Conservation (phyloP, 1,140 invertebrate species). For the Ctenoplectra terminalis region DNA sequence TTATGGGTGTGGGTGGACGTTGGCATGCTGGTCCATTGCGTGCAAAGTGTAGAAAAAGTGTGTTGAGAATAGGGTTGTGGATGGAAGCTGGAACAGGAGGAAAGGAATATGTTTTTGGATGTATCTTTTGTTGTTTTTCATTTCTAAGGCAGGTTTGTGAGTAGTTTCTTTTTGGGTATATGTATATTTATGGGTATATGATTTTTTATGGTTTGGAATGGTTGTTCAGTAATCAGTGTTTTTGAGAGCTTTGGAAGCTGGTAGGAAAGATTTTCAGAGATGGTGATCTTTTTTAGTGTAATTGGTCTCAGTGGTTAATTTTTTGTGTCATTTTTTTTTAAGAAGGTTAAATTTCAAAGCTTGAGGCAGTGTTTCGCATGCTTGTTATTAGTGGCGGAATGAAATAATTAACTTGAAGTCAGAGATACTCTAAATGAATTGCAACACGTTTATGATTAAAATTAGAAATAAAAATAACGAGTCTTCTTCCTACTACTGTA, state of each 20-base stretch:
- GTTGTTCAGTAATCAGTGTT: no score
- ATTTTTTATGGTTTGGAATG: no score
- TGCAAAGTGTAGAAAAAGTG: not conserved
- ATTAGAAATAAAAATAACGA: not conserved
- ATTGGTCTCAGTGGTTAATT: not conserved
- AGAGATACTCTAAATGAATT: not conserved
- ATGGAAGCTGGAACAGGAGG: no score
- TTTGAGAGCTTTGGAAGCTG: not conserved
- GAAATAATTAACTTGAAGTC: not conserved
- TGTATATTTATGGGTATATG: no score
- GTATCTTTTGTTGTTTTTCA: no score
- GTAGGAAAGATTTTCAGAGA: no score
- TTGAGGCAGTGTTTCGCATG: not conserved
- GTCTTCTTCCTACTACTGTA: not conserved
- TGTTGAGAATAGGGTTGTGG: no score
- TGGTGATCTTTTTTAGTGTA: not conserved
- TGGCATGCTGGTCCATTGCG: slow-evolving; percentile 10
- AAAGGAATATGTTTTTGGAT: no score
- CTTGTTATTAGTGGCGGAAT: not conserved
- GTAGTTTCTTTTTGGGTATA: no score
- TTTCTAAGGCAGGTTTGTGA: no score
- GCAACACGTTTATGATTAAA: no score
- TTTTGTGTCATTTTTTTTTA: not conserved
- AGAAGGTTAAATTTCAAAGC: not conserved
- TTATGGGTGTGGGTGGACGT: not conserved